phyloP scores from a whole-genome alignment of 1,140 invertebrate species.

The Zeugodacus cucurbitae region DNA sequence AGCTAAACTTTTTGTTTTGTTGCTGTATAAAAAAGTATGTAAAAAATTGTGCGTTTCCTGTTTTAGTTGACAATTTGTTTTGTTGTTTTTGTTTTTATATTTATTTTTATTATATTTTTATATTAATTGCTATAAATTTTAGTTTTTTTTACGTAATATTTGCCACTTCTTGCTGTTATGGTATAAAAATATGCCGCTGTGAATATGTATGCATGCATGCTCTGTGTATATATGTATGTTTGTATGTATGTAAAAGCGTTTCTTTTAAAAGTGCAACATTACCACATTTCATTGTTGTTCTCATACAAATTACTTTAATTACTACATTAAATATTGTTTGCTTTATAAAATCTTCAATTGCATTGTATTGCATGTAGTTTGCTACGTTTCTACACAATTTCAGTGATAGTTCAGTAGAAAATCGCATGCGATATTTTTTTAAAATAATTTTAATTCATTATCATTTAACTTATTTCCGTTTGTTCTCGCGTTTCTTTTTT shows the following conservation, averaged over 20 bases:
- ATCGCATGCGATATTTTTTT: background rate
- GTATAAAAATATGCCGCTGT: constrained; percentile 16
- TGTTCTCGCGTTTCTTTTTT: background rate
- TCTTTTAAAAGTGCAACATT: background rate
- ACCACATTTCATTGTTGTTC: background rate
- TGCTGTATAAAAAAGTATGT: constrained; percentile 13
- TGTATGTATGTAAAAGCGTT: background rate
- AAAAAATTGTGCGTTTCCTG: constrained; percentile 52
- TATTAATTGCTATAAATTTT: background rate
- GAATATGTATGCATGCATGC: background rate
- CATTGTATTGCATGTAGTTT: background rate
- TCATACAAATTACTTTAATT: background rate
- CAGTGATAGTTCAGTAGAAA: background rate
- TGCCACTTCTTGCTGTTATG: background rate
- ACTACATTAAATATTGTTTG: background rate
- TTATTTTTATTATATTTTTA: no score
- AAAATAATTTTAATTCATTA: background rate
- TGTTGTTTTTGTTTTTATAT: background rate
- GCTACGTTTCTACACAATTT: background rate
- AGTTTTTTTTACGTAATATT: background rate
- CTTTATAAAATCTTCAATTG: background rate
- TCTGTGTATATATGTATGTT: background rate
- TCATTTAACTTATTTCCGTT: background rate
- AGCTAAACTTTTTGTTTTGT: constrained; percentile 58
- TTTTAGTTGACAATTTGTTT: constrained; percentile 35